Evolutionary conservation across 2,888 invertebrate genomes (phyloP).

Genomic region (Invenusta paracnida): DNA sequence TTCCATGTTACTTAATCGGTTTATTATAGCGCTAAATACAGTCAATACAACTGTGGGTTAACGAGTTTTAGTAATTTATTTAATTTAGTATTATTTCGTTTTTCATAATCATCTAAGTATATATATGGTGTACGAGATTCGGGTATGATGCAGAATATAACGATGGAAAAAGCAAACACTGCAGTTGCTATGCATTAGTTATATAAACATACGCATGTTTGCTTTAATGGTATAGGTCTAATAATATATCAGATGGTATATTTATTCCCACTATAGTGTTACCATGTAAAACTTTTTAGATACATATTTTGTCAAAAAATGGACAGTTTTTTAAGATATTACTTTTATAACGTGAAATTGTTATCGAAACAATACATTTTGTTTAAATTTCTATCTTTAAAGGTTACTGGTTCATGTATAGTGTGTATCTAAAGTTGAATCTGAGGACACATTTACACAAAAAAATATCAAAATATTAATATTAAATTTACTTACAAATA

Average conservation of each 20-base stretch:
- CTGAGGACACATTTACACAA: too few relatives aligned
- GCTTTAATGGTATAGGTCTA: neutral
- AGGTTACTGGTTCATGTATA: neutral
- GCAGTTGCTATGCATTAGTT: neutral
- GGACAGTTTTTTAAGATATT: neutral
- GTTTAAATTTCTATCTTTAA: neutral
- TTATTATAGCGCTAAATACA: too few relatives aligned
- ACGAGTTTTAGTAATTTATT: too few relatives aligned
- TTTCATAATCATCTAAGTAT: too few relatives aligned
- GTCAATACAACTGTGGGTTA: too few relatives aligned
- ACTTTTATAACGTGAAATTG: neutral
- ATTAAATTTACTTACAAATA: too few relatives aligned
- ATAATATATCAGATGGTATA: neutral
- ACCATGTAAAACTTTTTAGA: neutral
- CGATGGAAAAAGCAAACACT: neutral
- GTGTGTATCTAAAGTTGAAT: neutral
- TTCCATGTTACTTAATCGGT: too few relatives aligned
- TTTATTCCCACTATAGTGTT: neutral
- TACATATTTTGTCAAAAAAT: neutral
- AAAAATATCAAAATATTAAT: too few relatives aligned
- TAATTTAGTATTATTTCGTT: too few relatives aligned
- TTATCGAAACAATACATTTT: neutral
- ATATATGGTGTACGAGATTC: too few relatives aligned
- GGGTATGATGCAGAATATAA: too few relatives aligned
- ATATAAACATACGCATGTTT: neutral